Evolutionary conservation across 1,140 invertebrate species (phyloP), one percentile per base, ranked within the genome.

Genomic region (Triops cancriformis): DNA sequence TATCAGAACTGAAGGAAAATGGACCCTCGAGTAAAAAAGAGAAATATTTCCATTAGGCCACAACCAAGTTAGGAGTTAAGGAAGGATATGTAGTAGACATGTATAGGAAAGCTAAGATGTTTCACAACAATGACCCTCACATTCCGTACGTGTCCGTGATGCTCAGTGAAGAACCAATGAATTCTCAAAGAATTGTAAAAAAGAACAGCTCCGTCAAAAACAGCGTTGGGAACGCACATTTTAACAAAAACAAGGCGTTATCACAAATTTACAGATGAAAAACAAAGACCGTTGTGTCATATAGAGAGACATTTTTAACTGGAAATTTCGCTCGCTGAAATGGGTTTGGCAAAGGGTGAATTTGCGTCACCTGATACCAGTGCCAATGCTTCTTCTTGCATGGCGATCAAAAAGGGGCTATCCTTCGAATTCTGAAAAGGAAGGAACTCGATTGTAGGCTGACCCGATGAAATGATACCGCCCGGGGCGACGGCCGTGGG

Each of bases 351-450:
- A 64, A 64, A 64, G 14, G 51, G 51, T 64, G 51, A 64, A 64
- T 64, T 64, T 4, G 51, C 4, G 23, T 64, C 51, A 18, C 14
- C 51, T 64, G 51, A 64, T 64, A 23, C 18, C 18, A n/a, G 18
- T 64, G 74, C 37, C 26, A 31, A 28, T 26, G 74, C 74, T 41
- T 76, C 74, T 41, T 31, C 74, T 43, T 41, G 74, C 74, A 76
- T 76, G 41, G 28, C 74, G 26, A 76, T 76, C 18, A 76, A 45
- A 14, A 11, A 43, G n/a, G 74, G 74, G 23, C 23, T 43, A 76
- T 76, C 74, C 37, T 76, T 76, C 37, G 74, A 76, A 26, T 76
- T 76, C 37, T 76, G 27, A 31, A 76, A 76, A 5, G 41, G 28
- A n/a, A 42, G 11, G 0, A 45, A 4, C 37, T 43, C 18, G 27